Base-by-base conservation (phyloP, 1,140 invertebrate species). In the Drosophila malerkotliana region DNA sequence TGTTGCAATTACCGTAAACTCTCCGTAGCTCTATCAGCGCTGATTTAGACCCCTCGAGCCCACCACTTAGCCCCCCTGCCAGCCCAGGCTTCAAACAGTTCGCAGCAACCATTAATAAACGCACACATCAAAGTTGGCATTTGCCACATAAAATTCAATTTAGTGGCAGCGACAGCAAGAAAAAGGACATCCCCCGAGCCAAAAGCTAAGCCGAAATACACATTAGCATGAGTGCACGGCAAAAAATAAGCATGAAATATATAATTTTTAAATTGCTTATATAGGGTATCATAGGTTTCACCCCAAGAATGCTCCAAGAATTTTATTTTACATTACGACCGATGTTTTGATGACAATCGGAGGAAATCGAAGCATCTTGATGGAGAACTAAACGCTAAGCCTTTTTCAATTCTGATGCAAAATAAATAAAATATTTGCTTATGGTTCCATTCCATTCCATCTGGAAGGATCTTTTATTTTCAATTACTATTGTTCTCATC, bases 91-190 rank as follows among this genome's bases (percentile, higher is more conserved):
- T 37, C 58, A 64, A 49, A 54, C 72, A 56, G 28, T 41, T 54
- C 48, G 4, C 62, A 44, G 41, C 64, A 78, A 53, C 71, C 82
- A 88, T 87, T 87, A 87, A 87, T 88, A 87, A 87, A 69, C 59
- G 78, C 83, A 85, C 78, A 82, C 82, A 87, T 85, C 78, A 85
- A 85, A 85, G 78, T 72, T 85, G 77, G 59, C 77, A 69, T 71
- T 61, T 72, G 81, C 79, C 77, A 81, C 82, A 85, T 85, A 82
- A 85, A 85, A 87, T 85, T 85, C 82, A 85, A 85, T 85, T 85
- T 87, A 78, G 82, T 81, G 81, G 55, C 75, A 61, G 60, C 71
- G 57, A 59, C 66, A 62, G 21, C 45, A 34, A 57, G 15, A 59
- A 71, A 62, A 72, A 71, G 80, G 77, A 69, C 76, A 81, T 84